Conservation (phyloP, 2,888 invertebrate genomes). For the Urechis unicinctus region DNA sequence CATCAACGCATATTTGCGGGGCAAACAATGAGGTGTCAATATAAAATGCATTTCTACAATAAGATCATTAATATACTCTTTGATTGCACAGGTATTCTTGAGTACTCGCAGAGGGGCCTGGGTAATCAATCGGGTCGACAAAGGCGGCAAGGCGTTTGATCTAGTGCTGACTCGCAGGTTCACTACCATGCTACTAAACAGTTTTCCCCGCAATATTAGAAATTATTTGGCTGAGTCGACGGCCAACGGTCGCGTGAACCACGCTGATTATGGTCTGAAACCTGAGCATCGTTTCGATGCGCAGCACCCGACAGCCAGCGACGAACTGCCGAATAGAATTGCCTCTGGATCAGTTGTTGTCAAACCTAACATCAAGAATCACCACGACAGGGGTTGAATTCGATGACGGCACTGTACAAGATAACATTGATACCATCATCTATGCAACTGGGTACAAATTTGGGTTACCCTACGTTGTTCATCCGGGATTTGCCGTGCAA, state of each 20-base stretch:
- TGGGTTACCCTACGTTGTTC: conserved; percentile 40
- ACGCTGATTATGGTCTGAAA: conserved; percentile 33
- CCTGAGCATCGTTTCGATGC: no score
- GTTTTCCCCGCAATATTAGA: conserved; percentile 28
- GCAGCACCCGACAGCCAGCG: no score
- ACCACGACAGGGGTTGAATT: conserved; percentile 32
- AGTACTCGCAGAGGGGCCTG: conserved; percentile 53
- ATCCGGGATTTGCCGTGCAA: conserved; percentile 25
- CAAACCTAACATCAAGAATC: conserved; percentile 39
- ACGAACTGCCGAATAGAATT: conserved; percentile 52
- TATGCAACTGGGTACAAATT: conserved; percentile 53
- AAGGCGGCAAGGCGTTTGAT: conserved; percentile 49
- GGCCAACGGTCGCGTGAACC: conserved; percentile 39
- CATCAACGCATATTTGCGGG: no score
- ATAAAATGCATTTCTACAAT: no score
- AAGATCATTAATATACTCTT: no score
- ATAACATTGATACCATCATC: no score
- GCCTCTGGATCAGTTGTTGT: conserved; percentile 45
- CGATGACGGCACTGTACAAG: conserved; percentile 34
- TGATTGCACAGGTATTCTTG: conserved; percentile 52
- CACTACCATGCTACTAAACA: no score
- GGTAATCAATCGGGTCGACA: conserved; percentile 51
- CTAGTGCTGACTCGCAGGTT: conserved; percentile 40
- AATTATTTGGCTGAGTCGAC: conserved; percentile 39
- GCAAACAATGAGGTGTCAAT: no score